Conservation (phyloP, 1,140 invertebrate species). For the Bicyclus anynana region DNA sequence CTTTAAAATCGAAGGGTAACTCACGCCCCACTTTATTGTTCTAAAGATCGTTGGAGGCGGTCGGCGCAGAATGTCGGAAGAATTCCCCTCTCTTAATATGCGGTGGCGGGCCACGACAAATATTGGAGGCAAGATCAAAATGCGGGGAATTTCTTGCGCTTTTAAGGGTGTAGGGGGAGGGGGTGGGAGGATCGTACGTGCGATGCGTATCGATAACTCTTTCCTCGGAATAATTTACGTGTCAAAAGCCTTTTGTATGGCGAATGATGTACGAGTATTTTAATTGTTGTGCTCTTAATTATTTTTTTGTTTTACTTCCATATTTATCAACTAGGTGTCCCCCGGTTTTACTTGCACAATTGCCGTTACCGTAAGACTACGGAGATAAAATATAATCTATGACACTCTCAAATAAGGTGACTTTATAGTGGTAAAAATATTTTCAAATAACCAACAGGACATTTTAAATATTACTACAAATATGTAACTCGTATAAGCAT, state of each 20-base stretch:
- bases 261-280: no score
- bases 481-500: no score
- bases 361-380: no score
- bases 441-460: no score
- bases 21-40: conserved; percentile 37
- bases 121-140: conserved; percentile 38
- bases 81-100: conserved; percentile 50
- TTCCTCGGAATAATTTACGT: conserved; percentile 8
- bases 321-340: no score
- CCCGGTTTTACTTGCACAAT: no score
- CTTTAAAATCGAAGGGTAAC: conserved; percentile 36
- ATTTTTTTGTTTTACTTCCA: no score
- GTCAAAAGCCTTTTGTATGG: conserved; percentile 8
- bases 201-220: conserved; percentile 30
- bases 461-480: no score
- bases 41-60: conserved; percentile 35
- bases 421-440: no score
- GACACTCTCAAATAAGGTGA: no score
- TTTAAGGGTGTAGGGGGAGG: conserved; percentile 17
- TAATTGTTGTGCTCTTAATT: no score
- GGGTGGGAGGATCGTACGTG: conserved; percentile 25
- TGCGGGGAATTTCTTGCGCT: conserved; percentile 40
- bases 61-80: conserved; percentile 22
- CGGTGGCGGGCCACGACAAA: conserved; percentile 40
- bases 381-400: no score